A percentile compares a stretch with the other conserved stretches of the same genome.
Evolutionary conservation across 2,888 invertebrate genomes (phyloP).

Genomic region (Toxonevra muliebris): DNA sequence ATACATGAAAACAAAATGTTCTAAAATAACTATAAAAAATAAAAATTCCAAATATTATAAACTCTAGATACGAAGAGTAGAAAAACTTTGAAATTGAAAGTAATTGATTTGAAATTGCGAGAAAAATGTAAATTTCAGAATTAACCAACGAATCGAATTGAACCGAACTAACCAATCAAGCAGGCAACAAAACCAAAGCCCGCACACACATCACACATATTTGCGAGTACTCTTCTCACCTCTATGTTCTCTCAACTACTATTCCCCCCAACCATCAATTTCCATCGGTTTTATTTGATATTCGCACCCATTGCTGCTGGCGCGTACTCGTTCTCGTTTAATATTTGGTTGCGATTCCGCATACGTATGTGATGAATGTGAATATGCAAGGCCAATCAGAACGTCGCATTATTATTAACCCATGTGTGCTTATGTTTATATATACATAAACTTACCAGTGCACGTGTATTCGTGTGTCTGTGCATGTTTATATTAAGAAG

Average conservation of each 20-base stretch:
- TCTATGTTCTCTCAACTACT: no score
- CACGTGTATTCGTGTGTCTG: no score
- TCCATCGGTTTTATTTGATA: no score
- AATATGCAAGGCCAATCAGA: constrained; percentile 35
- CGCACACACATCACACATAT: constrained; percentile 23
- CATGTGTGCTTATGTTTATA: not conserved
- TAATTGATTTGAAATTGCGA: constrained; percentile 44
- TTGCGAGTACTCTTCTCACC: not conserved
- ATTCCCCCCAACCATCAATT: not conserved
- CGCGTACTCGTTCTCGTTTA: constrained; percentile 45
- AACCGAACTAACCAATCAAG: no score
- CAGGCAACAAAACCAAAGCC: no score
- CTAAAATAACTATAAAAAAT: constrained; percentile 19
- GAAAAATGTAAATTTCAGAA: constrained; percentile 35
- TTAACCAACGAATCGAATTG: no score
- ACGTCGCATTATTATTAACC: constrained; percentile 28
- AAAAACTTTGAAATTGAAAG: constrained; percentile 48
- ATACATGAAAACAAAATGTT: constrained; percentile 21
- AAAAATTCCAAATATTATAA: constrained; percentile 34
- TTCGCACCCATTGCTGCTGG: not conserved
- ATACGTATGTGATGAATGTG: constrained; percentile 43
- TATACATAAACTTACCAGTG: no score
- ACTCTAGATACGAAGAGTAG: no score
- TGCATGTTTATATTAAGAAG: no score
- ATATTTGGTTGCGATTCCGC: constrained; percentile 60